Percentiles rank a stretch among this genome's conserved stretches.
phyloP scores from a whole-genome alignment of 2,888 invertebrate species.

The Epirrita christyi region DNA sequence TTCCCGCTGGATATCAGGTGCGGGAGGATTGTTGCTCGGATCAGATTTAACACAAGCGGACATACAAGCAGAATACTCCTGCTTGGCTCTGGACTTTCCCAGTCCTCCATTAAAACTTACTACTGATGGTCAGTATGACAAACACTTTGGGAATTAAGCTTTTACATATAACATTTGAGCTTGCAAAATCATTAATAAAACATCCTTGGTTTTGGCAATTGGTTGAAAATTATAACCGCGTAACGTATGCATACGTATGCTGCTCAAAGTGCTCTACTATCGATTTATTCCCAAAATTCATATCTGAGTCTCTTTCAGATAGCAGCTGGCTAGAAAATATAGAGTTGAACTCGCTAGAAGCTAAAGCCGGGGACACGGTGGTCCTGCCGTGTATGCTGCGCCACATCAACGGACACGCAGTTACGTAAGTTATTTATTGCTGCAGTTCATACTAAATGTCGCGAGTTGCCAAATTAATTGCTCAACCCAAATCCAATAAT shows the following conservation, averaged over 20 bases:
- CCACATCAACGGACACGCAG: constrained; percentile 64
- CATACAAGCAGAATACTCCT: constrained; percentile 75
- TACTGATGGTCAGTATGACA: constrained; percentile 66
- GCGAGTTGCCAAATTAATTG: constrained; percentile 38
- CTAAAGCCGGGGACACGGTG: constrained; percentile 66
- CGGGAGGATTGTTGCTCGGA: constrained; percentile 69
- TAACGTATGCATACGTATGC: too few species aligned
- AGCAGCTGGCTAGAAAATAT: constrained; percentile 79
- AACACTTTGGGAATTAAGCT: background rate
- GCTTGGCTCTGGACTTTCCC: constrained; percentile 68
- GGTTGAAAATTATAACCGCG: too few species aligned
- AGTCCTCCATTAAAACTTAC: constrained; percentile 70
- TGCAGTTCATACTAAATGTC: constrained; percentile 33
- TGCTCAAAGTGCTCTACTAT: too few species aligned
- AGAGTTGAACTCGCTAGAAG: constrained; percentile 73
- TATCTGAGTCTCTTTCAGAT: constrained; percentile 51
- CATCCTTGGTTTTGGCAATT: too few species aligned
- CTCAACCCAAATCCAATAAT: constrained; percentile 34
- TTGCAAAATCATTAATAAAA: too few species aligned
- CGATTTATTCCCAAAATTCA: background rate
- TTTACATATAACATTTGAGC: too few species aligned
- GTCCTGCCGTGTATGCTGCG: constrained; percentile 72
- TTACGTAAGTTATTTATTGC: constrained; percentile 64
- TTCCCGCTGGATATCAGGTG: constrained; percentile 73
- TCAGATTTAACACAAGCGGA: constrained; percentile 74